phyloP scores from a whole-genome alignment of 37 sponge, comb jelly and placozoan species.

The Theonella swinhoei region DNA sequence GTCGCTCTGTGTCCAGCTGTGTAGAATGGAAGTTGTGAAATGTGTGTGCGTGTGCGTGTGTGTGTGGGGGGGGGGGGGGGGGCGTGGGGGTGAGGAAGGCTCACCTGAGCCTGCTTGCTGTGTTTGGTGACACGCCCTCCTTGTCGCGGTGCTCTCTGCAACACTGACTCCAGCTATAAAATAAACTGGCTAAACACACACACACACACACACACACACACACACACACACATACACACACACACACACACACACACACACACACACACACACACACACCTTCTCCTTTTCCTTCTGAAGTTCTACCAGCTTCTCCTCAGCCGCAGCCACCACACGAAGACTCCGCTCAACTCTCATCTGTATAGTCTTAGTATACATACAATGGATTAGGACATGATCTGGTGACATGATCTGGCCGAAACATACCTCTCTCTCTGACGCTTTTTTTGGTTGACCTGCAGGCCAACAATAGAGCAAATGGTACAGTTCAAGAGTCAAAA shows the following conservation, averaged over 20 bases:
- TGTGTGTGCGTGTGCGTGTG: not conserved
- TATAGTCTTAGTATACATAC: slow-evolving; percentile 2
- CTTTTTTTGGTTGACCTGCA: not conserved
- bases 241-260: not conserved
- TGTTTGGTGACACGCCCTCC: slow-evolving; percentile 12
- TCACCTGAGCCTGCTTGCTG: slow-evolving; percentile 40
- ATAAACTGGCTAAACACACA: not conserved
- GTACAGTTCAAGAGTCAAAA: not conserved
- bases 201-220: not conserved
- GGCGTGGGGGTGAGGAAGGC: not conserved
- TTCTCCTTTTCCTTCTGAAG: slow-evolving; percentile 56
- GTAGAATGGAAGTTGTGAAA: not conserved
- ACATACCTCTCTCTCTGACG: not conserved
- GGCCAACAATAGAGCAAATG: not conserved
- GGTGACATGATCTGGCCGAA: not conserved
- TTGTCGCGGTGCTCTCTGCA: slow-evolving; percentile 28
- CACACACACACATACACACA: not conserved
- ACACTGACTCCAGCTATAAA: slow-evolving; percentile 38
- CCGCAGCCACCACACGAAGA: slow-evolving; percentile 18
- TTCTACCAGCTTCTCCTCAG: slow-evolving; percentile 43
- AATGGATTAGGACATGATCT: too few species aligned
- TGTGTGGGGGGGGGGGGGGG: slow-evolving; percentile 22
- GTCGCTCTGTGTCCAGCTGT: slow-evolving; percentile 46
- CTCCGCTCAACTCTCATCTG: slow-evolving; percentile 34
- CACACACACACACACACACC: not conserved